Evolutionary conservation across 37 sponge, comb jelly and placozoan genomes (phyloP).

Genomic region (Beroe ovata): DNA sequence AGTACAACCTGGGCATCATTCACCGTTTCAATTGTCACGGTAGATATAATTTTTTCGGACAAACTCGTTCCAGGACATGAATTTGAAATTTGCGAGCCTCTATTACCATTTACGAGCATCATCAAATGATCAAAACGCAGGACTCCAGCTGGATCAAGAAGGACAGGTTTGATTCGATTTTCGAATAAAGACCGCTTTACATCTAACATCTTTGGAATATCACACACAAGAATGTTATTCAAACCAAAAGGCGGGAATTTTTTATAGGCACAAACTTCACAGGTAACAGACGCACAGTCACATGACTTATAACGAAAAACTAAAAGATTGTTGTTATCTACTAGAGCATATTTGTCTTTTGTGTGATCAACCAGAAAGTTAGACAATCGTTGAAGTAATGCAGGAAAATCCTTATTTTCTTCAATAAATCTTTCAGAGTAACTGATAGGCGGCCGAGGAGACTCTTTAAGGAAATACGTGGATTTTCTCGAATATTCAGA

Average conservation of each 20-base stretch:
- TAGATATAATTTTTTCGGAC: not conserved
- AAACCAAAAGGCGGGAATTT: too few relatives aligned
- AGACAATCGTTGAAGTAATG: not conserved
- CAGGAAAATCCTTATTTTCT: not conserved
- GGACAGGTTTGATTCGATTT: too few relatives aligned
- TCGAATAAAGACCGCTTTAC: too few relatives aligned
- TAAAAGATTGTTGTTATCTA: not conserved
- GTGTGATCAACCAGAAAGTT: not conserved
- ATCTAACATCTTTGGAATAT: too few relatives aligned
- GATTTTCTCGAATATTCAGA: not conserved
- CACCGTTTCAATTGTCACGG: not conserved
- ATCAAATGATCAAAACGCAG: too few relatives aligned
- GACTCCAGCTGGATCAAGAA: too few relatives aligned
- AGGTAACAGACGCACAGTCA: too few relatives aligned
- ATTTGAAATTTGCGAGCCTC: too few relatives aligned
- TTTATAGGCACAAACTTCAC: too few relatives aligned
- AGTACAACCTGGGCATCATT: slow-evolving; percentile 18
- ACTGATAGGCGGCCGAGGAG: not conserved
- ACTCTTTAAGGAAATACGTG: not conserved
- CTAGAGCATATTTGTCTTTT: not conserved
- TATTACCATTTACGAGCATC: too few relatives aligned
- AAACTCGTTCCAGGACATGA: not conserved
- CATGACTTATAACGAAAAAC: too few relatives aligned
- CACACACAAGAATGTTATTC: too few relatives aligned
- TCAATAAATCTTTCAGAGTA: slow-evolving; percentile 1